Percentiles rank a stretch among this genome's conserved stretches.
Evolutionary conservation across 2,888 invertebrate genomes (phyloP).

Genomic region (Melikaiella ostensackeni): DNA sequence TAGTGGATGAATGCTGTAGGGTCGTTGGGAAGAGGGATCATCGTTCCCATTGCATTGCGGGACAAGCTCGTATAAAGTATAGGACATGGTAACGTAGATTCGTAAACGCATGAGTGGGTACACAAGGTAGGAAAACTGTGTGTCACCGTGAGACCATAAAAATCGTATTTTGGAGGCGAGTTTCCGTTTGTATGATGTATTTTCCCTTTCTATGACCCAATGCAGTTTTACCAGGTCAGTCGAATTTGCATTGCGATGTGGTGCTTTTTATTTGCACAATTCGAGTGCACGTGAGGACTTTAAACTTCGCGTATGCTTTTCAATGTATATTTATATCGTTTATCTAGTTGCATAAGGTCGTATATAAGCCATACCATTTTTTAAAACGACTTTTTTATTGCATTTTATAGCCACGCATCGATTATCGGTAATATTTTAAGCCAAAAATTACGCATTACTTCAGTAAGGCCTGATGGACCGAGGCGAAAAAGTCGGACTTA

Average conservation of each 20-base stretch:
- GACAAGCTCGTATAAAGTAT: constrained; percentile 41
- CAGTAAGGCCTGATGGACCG: too few relatives aligned
- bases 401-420: too few relatives aligned
- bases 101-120: too few relatives aligned
- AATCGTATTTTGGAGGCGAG: constrained; percentile 69
- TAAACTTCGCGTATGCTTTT: not conserved
- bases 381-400: too few relatives aligned
- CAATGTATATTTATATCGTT: too few relatives aligned
- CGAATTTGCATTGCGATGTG: constrained; percentile 66
- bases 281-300: constrained; percentile 4
- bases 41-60: constrained; percentile 15
- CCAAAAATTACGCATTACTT: too few relatives aligned
- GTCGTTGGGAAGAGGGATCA: constrained; percentile 35
- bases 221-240: constrained; percentile 72
- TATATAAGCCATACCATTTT: too few relatives aligned
- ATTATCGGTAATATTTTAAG: too few relatives aligned
- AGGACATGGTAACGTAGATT: too few relatives aligned
- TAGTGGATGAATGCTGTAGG: constrained; percentile 43
- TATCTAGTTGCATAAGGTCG: too few relatives aligned
- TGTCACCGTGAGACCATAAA: constrained; percentile 63
- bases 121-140: constrained; percentile 45
- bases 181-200: constrained; percentile 68
- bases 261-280: constrained; percentile 46
- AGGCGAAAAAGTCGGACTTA: too few relatives aligned
- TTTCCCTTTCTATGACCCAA: constrained; percentile 75